Base-by-base conservation (phyloP, 2,888 invertebrate species). In the Autographa gamma region DNA sequence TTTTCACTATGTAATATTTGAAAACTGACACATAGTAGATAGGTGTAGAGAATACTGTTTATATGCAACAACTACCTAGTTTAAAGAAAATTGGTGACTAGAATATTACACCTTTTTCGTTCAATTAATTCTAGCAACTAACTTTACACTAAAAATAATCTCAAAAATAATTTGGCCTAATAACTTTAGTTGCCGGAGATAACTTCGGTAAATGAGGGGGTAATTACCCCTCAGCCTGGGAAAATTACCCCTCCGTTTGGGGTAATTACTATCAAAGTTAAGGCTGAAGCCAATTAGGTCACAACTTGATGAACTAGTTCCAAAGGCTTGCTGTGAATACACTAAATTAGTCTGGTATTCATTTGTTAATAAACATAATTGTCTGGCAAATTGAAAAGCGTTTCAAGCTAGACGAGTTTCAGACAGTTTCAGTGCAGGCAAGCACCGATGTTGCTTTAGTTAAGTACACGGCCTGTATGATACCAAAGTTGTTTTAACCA, bases 241-340 rank as follows among this genome's bases (percentile, higher is more conserved):
- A 13, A 13, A 41, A 41, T 41, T 41, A 41, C 41, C 41, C 41
- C n/a, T n/a, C 41, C 13, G 13, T 74, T 63, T 41, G 69, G 61
- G 43, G 61, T 65, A 73, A 73, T 81, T 77, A 67, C 81, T 11
- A 16, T 13, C 13, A 56, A 77, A 74, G 58, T 81, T 74, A 43
- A 38, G 60, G 34, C 63, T n/a, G 63, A 41, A 34, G 62, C 61
- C 60, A 81, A 81, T 81, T 81, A 71, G 59, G 41, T 59, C 38
- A 14, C 64, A 25, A 60, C 61, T 81, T 68, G 52, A 69, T 67
- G 32, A 69, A 52, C 71, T 73, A n/a, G 34, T 60, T 72, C 54
- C 38, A 58, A 54, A 31, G 25, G 58, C 68, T 69, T 71, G 71
- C 13, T 16, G 60, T 64, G 69, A 32, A 63, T 66, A 31, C 38